Evolutionary conservation across 2,888 invertebrate species (phyloP).

Genomic region (Aethes cnicana): DNA sequence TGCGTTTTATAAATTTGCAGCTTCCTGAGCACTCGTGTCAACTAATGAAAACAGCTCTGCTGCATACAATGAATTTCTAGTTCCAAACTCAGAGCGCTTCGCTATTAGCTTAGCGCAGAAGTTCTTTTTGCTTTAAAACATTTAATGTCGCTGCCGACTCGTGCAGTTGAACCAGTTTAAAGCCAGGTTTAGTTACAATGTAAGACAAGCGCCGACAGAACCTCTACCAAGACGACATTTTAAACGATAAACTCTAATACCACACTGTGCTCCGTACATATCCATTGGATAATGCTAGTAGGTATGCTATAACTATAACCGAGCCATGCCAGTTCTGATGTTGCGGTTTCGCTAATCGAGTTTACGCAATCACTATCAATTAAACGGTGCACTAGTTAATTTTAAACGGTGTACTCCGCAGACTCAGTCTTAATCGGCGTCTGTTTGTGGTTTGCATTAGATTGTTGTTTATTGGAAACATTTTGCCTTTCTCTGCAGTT

Average conservation of each 20-base stretch:
- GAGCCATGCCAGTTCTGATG: conserved; percentile 16
- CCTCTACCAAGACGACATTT: background rate
- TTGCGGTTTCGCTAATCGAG: conserved; percentile 42
- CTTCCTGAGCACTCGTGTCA: no score
- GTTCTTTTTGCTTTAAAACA: conserved; percentile 5
- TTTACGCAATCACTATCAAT: conserved; percentile 53
- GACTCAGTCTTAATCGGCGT: background rate
- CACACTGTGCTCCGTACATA: background rate
- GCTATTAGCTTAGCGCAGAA: conserved; percentile 11
- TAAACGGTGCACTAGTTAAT: conserved; percentile 36
- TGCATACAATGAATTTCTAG: background rate
- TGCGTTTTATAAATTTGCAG: no score
- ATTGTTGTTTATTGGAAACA: conserved; percentile 4
- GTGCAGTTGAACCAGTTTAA: background rate
- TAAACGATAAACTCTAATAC: background rate
- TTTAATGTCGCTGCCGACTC: conserved; percentile 1
- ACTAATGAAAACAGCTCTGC: no score
- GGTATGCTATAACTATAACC: background rate
- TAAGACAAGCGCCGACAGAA: background rate
- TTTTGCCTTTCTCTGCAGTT: background rate
- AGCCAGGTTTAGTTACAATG: background rate
- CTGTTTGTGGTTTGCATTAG: conserved; percentile 4
- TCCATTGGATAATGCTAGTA: no score
- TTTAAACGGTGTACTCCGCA: conserved; percentile 23
- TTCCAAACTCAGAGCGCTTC: conserved; percentile 8